Conservation (phyloP, 2,113 vertebrate genomes). For the Oreocharis arfaki region DNA sequence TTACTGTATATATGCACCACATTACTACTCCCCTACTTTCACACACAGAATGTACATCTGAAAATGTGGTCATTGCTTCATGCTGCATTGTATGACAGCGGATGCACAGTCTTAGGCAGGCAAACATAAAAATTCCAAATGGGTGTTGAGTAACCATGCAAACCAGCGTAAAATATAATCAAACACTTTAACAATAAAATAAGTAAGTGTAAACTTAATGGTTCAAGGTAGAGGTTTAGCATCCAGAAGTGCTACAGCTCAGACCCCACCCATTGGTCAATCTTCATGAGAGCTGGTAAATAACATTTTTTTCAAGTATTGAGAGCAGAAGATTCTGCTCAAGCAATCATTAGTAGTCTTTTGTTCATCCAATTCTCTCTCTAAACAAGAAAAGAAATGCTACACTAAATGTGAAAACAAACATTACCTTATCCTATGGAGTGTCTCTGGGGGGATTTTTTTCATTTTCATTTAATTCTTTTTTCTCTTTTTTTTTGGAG, state of each 20-base stretch:
- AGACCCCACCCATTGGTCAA: neutral
- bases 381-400: neutral
- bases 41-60: neutral
- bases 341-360: neutral
- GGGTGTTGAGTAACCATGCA: neutral
- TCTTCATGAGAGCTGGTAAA: neutral
- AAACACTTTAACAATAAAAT: conserved; percentile 4
- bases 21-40: neutral
- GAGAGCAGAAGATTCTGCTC: neutral
- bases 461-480: neutral
- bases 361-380: neutral
- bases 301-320: neutral
- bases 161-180: neutral
- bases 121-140: conserved; percentile 22
- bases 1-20: neutral
- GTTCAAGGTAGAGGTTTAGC: neutral
- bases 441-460: neutral
- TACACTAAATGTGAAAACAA: neutral
- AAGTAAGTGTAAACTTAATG: neutral
- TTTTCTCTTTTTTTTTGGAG: neutral
- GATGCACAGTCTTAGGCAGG: neutral
- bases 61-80: neutral
- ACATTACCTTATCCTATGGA: neutral
- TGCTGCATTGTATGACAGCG: neutral
- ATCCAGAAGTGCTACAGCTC: neutral